These are phyloP conservation scores for Salvelinus alpinus DNA, from an alignment of 2,113 vertebrate species.

Conservation along the genomic window DNA sequence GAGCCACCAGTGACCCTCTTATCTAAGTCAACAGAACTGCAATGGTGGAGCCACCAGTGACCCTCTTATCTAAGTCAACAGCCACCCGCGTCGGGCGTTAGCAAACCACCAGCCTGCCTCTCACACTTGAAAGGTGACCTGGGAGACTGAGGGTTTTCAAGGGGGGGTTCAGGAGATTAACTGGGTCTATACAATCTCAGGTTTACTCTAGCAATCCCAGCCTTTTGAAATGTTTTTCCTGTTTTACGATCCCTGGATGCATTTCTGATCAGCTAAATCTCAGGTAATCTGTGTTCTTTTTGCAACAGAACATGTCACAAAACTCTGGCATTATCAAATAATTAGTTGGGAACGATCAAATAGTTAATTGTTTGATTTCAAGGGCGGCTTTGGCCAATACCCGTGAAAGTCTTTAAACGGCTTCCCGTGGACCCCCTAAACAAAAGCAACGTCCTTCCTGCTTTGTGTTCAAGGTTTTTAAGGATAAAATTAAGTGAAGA, in stretches of 20 bases:
- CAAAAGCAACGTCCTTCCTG: constrained; percentile 55
- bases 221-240: constrained; percentile 52
- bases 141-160: constrained; percentile 50
- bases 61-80: constrained; percentile 62
- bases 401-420: constrained; percentile 54
- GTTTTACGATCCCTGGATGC: constrained; percentile 62
- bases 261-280: constrained; percentile 60
- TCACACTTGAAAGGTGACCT: constrained; percentile 61
- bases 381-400: constrained; percentile 48
- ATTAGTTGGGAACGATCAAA: constrained; percentile 65
- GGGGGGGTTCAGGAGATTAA: constrained; percentile 63
- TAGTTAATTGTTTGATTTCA: constrained; percentile 66
- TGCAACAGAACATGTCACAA: constrained; percentile 60
- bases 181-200: constrained; percentile 52
- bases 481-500: constrained; percentile 44
- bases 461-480: constrained; percentile 38
- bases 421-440: constrained; percentile 51
- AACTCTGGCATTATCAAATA: constrained; percentile 63
- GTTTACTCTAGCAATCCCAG: constrained; percentile 51
- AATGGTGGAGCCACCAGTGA: constrained; percentile 53
- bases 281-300: constrained; percentile 65
- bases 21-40: constrained; percentile 58
- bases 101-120: constrained; percentile 46
- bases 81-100: constrained; percentile 23
- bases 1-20: constrained; percentile 59